Conservation (phyloP, 2,888 invertebrate genomes). For the Catocala nupta region DNA sequence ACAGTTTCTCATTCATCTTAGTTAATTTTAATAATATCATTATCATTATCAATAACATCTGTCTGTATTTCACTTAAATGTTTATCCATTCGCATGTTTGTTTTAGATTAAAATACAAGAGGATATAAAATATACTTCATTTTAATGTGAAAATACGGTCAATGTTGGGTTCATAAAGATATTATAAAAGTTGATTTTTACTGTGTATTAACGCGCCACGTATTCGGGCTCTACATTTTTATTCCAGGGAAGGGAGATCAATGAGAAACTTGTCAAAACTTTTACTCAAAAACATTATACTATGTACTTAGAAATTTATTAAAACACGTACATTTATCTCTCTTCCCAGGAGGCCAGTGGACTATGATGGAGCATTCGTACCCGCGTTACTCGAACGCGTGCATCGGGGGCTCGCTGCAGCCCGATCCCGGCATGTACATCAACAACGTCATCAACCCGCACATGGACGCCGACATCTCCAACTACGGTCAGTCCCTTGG, state of each 20-base stretch:
- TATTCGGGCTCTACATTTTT: constrained; percentile 46
- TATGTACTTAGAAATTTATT: constrained; percentile 64
- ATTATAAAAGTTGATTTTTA: too few relatives aligned
- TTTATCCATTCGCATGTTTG: constrained; percentile 14
- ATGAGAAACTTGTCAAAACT: constrained; percentile 63
- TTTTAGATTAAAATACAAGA: background rate
- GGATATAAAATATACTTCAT: background rate
- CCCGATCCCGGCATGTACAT: constrained; percentile 88
- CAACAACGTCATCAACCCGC: constrained; percentile 82
- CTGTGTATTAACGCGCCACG: constrained; percentile 7
- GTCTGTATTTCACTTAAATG: constrained; percentile 4
- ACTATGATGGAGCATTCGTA: constrained; percentile 94
- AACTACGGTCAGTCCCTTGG: constrained; percentile 75
- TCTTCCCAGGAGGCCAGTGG: constrained; percentile 94
- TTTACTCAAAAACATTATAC: constrained; percentile 48
- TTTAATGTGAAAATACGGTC: background rate
- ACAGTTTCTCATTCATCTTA: constrained; percentile 53
- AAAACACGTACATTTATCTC: constrained; percentile 85
- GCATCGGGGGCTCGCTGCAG: constrained; percentile 88
- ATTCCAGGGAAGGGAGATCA: constrained; percentile 87
- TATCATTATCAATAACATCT: constrained; percentile 9
- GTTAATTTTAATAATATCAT: constrained; percentile 6
- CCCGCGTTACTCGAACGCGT: constrained; percentile 91
- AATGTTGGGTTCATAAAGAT: too few relatives aligned
- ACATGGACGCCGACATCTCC: constrained; percentile 70